Evolutionary conservation across 2,113 vertebrate genomes (phyloP).

Genomic region (Clarias gariepinus): DNA sequence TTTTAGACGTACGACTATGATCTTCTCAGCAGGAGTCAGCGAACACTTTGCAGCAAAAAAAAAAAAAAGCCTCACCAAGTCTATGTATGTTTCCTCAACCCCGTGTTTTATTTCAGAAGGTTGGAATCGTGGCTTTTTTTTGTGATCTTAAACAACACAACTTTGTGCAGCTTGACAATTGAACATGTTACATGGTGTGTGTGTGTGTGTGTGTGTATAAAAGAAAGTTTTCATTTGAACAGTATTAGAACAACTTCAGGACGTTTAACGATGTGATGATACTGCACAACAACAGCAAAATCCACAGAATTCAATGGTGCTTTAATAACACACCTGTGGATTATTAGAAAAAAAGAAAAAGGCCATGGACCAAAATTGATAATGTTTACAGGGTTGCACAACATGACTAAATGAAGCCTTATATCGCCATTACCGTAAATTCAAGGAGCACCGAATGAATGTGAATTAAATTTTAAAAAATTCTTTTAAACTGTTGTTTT

Average conservation of each 20-base stretch:
- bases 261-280: neutral
- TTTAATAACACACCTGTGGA: slow-evolving; percentile 21
- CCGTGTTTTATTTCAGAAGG: neutral
- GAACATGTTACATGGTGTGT: neutral
- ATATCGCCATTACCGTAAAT: neutral
- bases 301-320: slow-evolving; percentile 34
- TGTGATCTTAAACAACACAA: neutral
- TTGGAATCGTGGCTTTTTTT: slow-evolving; percentile 30
- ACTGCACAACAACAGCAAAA: neutral
- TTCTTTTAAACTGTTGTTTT: neutral
- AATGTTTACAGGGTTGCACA: slow-evolving; percentile 34
- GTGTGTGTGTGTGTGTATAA: neutral
- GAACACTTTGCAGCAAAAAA: slow-evolving; percentile 1
- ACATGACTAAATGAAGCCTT: slow-evolving; percentile 34
- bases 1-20: neutral
- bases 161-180: slow-evolving; percentile 2
- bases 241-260: slow-evolving; percentile 47
- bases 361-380: slow-evolving; percentile 49
- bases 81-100: neutral
- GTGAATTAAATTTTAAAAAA: neutral
- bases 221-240: slow-evolving; percentile 22
- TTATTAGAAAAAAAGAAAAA: slow-evolving; percentile 28
- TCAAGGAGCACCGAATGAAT: neutral
- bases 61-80: neutral
- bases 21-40: neutral